Percentiles rank a stretch among this genome's conserved stretches.
These are phyloP conservation scores for Anhinga anhinga DNA, from an alignment of 2,113 vertebrate genomes.

Conservation along the genomic window DNA sequence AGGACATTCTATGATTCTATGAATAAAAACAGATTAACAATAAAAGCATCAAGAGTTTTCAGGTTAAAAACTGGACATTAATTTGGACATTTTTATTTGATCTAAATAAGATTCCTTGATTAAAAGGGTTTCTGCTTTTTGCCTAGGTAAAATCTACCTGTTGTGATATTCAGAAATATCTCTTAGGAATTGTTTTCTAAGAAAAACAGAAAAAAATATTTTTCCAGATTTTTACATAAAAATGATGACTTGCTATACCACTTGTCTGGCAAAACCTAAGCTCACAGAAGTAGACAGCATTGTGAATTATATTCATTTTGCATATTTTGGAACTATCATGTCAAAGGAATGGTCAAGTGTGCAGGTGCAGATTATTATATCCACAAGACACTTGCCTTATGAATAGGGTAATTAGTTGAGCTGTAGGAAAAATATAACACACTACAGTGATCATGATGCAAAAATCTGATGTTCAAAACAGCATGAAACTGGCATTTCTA, in stretches of 20 bases:
- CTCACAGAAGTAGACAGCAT: not conserved
- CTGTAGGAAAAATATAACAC: not conserved
- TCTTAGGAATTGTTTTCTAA: not conserved
- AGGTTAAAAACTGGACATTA: not conserved
- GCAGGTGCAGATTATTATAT: constrained; percentile 32
- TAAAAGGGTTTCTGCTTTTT: not conserved
- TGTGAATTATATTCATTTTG: not conserved
- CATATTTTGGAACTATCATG: not conserved
- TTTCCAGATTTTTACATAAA: not conserved
- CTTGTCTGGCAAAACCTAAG: not conserved
- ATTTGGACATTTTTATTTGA: not conserved
- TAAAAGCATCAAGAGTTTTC: not conserved
- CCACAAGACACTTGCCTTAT: not conserved
- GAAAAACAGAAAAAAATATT: not conserved
- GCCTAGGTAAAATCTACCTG: not conserved
- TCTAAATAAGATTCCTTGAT: not conserved
- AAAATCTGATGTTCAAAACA: constrained; percentile 11
- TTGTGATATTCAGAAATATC: not conserved
- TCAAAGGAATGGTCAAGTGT: constrained; percentile 1
- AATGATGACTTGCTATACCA: not conserved
- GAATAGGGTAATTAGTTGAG: constrained; percentile 20
- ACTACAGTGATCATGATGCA: constrained; percentile 1
- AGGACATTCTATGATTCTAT: no score
- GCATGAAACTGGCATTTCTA: not conserved
- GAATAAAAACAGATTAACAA: not conserved